Evolutionary conservation across 2,113 vertebrate genomes (phyloP).

Genomic region (Saccopteryx leptura): DNA sequence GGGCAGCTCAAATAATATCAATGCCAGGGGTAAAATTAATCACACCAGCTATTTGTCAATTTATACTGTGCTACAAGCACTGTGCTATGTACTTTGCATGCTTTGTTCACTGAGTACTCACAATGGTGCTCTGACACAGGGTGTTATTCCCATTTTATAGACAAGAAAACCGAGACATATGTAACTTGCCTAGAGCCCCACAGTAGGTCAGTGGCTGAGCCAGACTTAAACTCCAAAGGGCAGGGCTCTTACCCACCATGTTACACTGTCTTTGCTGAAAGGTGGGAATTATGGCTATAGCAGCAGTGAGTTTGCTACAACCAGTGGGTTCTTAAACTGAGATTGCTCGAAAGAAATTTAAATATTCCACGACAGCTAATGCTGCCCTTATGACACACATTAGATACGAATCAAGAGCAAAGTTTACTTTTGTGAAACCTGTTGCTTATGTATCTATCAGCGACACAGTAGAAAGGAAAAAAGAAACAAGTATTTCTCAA

Average conservation of each 20-base stretch:
- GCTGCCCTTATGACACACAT: neutral
- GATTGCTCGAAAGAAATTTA: neutral
- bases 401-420: neutral
- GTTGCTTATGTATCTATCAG: neutral
- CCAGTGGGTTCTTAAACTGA: neutral
- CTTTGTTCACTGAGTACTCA: neutral
- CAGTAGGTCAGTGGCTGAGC: neutral
- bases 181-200: neutral
- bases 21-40: neutral
- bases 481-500: constrained; percentile 78
- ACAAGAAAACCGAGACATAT: neutral
- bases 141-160: neutral
- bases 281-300: neutral
- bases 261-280: neutral
- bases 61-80: neutral
- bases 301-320: neutral
- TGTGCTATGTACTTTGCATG: neutral
- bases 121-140: neutral
- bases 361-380: neutral
- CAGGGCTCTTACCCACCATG: neutral
- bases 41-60: neutral
- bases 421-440: constrained; percentile 43
- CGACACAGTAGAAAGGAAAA: neutral
- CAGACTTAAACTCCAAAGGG: neutral
- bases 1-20: neutral